Percentiles rank a stretch among this genome's conserved stretches.
These are phyloP conservation scores for Polyommatus iphigenia DNA, from an alignment of 2,888 invertebrate genomes.

Conservation along the genomic window DNA sequence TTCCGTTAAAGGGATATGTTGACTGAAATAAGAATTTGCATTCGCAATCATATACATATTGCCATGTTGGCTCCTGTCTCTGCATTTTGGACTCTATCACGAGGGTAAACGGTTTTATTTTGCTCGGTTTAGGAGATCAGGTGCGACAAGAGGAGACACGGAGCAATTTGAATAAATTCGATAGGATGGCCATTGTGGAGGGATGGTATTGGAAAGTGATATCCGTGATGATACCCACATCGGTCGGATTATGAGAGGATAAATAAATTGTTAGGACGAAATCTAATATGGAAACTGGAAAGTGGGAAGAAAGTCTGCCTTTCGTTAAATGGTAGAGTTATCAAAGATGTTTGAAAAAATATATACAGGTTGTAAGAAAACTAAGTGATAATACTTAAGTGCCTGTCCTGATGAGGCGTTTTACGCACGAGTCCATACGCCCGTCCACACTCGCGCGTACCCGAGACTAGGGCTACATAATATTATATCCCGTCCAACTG, in stretches of 20 bases:
- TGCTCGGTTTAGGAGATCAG: conserved; percentile 51
- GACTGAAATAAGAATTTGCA: conserved; percentile 76
- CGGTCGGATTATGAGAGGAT: conserved; percentile 10
- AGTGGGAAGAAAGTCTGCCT: neutral
- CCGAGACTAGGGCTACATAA: no score
- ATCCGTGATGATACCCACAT: conserved; percentile 64
- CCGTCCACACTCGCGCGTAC: no score
- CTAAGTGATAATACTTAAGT: no score
- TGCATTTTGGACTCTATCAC: conserved; percentile 39
- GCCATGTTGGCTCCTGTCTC: conserved; percentile 61
- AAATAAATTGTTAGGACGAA: neutral
- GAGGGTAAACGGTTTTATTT: conserved; percentile 42
- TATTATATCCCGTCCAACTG: no score
- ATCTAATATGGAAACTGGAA: neutral
- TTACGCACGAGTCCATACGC: no score
- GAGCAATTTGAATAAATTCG: conserved; percentile 79
- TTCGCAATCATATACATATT: conserved; percentile 61
- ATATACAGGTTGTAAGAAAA: no score
- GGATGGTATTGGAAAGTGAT: conserved; percentile 72
- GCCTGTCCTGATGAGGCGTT: no score
- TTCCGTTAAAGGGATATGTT: conserved; percentile 74
- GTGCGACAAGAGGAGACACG: conserved; percentile 68
- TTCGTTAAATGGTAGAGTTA: no score
- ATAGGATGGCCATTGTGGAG: conserved; percentile 59
- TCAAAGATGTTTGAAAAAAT: no score